Base-by-base conservation (phyloP, 2,888 invertebrate species). In the Cataglyphis albicans region DNA sequence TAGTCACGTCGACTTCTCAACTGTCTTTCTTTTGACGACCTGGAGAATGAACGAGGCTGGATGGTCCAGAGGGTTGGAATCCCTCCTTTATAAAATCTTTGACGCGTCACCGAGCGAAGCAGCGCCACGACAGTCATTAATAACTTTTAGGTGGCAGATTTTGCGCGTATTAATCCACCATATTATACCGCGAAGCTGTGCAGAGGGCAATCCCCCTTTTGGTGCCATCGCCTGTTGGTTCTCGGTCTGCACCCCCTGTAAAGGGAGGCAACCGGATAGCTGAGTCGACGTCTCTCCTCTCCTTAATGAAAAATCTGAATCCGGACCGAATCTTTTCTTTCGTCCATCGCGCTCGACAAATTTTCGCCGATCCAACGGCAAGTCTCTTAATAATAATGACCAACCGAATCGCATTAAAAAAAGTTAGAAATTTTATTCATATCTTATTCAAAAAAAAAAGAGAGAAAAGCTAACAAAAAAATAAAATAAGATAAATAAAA, bases 121-220 rank as follows among this genome's bases (percentile, higher is more conserved):
- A 88, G 82, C 87, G 85, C 86, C 88, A 84, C 89, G 91, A 80
- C 92, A 93, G 93, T 94, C 94, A 94, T 94, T 94, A 94, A 94
- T 94, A 94, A 94, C 94, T 94, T 94, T 94, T 93, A 93, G 93
- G 92, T 93, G 94, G 93, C 94, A 94, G 94, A 94, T 94, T 94
- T 93, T 87, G 93, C 93, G 93, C 93, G 93, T 93, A 94, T 94
- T 94, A 94, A 94, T 94, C 94, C 93, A 92, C 91, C 92, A 93
- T 93, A 94, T 94, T 94, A 94, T 93, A 92, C 93, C 91, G 91
- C 90, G 90, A 89, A 90, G 87, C 90, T 85, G n/a, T 73, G 88
- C 88, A 87, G 89, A 52, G 89, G 86, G 83, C 87, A 89, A 84
- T 83, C 87, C 85, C 88, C 89, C 87, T 89, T 89, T 86, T 84